Evolutionary conservation across 2,113 vertebrate genomes (phyloP).

Genomic region (Tursiops truncatus): DNA sequence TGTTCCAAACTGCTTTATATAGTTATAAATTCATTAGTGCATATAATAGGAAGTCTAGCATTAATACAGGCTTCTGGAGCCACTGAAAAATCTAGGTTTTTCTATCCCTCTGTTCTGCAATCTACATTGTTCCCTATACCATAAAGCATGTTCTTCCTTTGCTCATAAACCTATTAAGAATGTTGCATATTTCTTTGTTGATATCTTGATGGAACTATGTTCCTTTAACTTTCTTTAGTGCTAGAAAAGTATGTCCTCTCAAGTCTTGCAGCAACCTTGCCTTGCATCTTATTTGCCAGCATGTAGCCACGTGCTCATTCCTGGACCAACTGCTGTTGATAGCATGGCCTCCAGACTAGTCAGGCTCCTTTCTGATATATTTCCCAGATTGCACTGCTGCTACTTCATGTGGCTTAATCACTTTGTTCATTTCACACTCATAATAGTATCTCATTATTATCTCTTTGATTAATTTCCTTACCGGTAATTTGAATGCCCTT

Average conservation of each 20-base stretch:
- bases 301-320: background rate
- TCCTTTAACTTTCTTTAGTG: background rate
- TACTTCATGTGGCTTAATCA: background rate
- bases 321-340: background rate
- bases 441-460: background rate
- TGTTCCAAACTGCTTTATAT: background rate
- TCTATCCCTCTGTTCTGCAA: background rate
- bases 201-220: background rate
- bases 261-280: background rate
- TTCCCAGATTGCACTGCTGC: background rate
- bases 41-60: background rate
- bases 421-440: background rate
- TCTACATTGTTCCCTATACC: background rate
- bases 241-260: background rate
- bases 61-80: background rate
- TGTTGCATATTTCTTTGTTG: background rate
- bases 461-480: background rate
- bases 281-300: background rate
- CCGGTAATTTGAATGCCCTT: background rate
- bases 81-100: background rate
- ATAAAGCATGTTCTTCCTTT: background rate
- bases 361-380: background rate
- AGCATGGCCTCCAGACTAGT: background rate
- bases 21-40: background rate
- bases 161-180: background rate